Percentiles rank a stretch among this genome's conserved stretches.
Evolutionary conservation across 2,888 invertebrate genomes (phyloP).

Genomic region (Gastrophysa polygoni): DNA sequence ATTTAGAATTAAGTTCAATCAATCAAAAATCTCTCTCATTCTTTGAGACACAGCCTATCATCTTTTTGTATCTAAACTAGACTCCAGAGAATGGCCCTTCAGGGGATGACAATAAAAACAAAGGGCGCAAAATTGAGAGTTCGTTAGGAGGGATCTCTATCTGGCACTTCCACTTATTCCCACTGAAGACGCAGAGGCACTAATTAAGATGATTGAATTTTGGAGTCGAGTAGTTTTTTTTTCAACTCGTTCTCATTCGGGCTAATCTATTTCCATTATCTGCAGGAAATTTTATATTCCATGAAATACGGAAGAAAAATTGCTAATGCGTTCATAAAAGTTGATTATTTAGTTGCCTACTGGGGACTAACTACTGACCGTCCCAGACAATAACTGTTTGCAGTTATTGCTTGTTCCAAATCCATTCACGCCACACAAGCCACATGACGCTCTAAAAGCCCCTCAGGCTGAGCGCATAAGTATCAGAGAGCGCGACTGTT

Average conservation of each 20-base stretch:
- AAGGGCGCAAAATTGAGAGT: slow-evolving; percentile 22
- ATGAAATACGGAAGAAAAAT: too few relatives aligned
- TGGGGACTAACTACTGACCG: too few relatives aligned
- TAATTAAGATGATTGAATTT: slow-evolving; percentile 18
- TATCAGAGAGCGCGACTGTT: too few relatives aligned
- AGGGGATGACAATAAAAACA: slow-evolving; percentile 27
- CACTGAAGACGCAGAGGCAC: slow-evolving; percentile 6
- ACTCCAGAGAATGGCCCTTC: background rate
- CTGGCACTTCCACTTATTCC: slow-evolving; percentile 18
- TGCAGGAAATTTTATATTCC: background rate
- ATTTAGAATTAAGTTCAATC: background rate
- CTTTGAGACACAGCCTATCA: background rate
- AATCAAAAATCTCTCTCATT: background rate
- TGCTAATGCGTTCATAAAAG: too few relatives aligned
- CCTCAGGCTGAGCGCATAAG: too few relatives aligned
- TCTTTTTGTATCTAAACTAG: background rate
- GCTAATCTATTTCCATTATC: background rate
- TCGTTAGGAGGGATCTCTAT: slow-evolving; percentile 27
- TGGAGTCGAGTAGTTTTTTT: slow-evolving; percentile 11
- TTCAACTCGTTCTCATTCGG: slow-evolving; percentile 12
- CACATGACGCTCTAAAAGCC: too few relatives aligned
- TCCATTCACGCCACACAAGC: too few relatives aligned
- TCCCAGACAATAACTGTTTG: too few relatives aligned
- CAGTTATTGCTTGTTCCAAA: too few relatives aligned
- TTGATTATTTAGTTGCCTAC: too few relatives aligned